Conservation (phyloP, 2,113 vertebrate genomes). For the Pygoscelis adeliae region DNA sequence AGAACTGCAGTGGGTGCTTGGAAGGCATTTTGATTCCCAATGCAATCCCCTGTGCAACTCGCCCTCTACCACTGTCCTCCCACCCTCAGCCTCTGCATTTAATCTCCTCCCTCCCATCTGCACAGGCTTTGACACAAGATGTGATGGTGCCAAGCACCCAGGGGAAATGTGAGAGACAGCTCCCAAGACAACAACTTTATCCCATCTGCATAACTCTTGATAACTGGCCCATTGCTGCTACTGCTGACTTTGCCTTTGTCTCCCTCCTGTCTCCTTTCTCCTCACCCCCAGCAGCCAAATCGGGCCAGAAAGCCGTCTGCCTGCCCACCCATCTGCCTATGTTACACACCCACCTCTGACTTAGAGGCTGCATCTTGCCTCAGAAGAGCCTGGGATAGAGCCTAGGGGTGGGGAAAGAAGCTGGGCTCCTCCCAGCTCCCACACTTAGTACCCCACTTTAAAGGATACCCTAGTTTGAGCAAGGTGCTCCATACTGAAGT, state of each 20-base stretch:
- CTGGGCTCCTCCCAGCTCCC: background rate
- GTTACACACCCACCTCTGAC: background rate
- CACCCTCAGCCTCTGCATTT: background rate
- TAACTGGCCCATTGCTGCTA: background rate
- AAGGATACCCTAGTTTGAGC: background rate
- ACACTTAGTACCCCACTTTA: background rate
- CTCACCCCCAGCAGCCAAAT: background rate
- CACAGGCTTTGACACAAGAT: background rate
- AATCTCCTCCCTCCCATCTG: background rate
- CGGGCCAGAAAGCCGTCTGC: background rate
- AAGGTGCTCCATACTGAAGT: background rate
- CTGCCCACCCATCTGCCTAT: background rate
- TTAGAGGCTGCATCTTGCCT: background rate
- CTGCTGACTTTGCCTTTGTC: background rate
- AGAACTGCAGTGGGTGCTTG: background rate
- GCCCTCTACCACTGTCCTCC: background rate
- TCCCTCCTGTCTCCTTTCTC: background rate
- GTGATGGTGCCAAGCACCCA: background rate
- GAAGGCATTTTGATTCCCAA: background rate
- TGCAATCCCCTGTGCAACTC: background rate
- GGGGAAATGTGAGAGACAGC: background rate
- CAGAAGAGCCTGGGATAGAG: background rate
- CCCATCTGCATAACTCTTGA: fast-evolving
- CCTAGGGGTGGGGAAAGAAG: background rate
- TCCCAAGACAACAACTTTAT: background rate